Conservation (phyloP, 1,140 invertebrate species). For the Coptotermes formosanus region DNA sequence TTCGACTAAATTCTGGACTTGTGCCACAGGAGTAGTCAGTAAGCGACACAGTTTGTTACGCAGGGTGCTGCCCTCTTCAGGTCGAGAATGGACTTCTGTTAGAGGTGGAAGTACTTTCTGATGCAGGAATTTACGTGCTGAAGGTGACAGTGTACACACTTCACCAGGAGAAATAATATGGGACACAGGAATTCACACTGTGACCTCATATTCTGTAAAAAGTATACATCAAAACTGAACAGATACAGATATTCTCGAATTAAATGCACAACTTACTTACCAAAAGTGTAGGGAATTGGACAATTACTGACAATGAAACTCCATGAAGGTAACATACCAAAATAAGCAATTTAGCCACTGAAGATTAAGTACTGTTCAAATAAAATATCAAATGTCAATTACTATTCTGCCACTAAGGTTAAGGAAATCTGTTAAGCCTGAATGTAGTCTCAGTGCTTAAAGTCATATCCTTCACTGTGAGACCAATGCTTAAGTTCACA, state of each 20-base stretch:
- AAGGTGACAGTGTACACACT: conserved; percentile 61
- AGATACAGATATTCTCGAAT: neutral
- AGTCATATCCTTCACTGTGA: too few species aligned
- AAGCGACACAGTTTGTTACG: conserved; percentile 89
- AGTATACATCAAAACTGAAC: neutral
- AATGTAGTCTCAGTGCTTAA: too few species aligned
- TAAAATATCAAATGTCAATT: too few species aligned
- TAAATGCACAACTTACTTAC: too few species aligned
- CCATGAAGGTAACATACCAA: too few species aligned
- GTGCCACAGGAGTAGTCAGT: conserved; percentile 76
- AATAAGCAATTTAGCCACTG: too few species aligned
- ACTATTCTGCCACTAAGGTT: too few species aligned
- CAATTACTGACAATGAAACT: too few species aligned
- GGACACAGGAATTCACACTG: conserved; percentile 70
- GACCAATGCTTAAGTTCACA: too few species aligned
- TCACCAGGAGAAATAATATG: conserved; percentile 70
- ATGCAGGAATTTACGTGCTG: conserved; percentile 75
- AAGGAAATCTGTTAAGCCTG: too few species aligned
- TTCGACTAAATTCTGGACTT: conserved; percentile 79
- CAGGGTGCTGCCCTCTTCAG: conserved; percentile 84
- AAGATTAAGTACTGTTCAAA: too few species aligned
- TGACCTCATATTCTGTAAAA: conserved; percentile 46
- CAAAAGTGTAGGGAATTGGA: too few species aligned
- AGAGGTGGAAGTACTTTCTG: conserved; percentile 83
- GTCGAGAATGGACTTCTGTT: conserved; percentile 81